Conservation (phyloP, 2,113 vertebrate genomes). For the Aix galericulata region DNA sequence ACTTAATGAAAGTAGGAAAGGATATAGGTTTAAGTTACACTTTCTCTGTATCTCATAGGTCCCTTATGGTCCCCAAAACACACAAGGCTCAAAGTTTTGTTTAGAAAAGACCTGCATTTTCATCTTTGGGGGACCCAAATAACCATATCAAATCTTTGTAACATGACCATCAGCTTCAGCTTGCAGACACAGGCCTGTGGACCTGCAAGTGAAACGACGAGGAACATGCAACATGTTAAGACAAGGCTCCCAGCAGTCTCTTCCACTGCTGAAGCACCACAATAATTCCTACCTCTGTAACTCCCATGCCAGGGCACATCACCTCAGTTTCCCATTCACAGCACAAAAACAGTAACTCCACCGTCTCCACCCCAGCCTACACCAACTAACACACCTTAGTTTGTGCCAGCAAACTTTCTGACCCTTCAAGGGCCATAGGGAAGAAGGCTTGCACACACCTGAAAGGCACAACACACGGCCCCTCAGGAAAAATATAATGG, state of each 20-base stretch:
- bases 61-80: background rate
- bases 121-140: background rate
- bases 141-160: background rate
- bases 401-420: background rate
- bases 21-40: background rate
- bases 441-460: background rate
- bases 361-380: background rate
- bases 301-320: background rate
- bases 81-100: background rate
- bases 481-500: background rate
- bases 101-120: background rate
- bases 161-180: background rate
- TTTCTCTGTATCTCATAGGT: background rate
- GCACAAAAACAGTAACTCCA: background rate
- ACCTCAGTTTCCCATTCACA: background rate
- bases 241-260: background rate
- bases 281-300: background rate
- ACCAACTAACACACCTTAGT: background rate
- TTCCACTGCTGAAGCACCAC: background rate
- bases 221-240: fast-evolving
- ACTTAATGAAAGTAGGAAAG: background rate
- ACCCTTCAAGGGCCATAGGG: background rate
- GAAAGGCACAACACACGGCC: background rate
- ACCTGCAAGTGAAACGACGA: background rate
- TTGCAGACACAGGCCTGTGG: background rate